Evolutionary conservation across 2,797 vertebrate species (phyloP).

Genomic region (Orestias chungarensis): DNA sequence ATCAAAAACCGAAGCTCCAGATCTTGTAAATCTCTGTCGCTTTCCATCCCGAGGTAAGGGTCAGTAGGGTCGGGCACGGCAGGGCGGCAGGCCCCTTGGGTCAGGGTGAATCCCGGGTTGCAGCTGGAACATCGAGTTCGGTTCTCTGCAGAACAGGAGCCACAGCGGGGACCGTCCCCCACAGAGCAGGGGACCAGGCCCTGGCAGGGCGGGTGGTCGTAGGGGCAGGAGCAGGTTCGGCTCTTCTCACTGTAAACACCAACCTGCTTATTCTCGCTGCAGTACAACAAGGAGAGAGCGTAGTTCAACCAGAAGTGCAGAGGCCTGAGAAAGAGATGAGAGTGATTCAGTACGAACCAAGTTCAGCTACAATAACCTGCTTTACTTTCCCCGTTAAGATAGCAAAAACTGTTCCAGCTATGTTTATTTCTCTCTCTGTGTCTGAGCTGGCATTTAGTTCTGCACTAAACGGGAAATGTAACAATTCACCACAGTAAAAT

Average conservation of each 20-base stretch:
- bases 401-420: too few species aligned
- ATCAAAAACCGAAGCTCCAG: slow-evolving; percentile 89
- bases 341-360: slow-evolving; percentile 2
- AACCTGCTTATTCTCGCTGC: slow-evolving; percentile 90
- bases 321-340: slow-evolving; percentile 76
- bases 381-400: not conserved
- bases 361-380: not conserved
- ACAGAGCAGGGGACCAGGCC: slow-evolving; percentile 84
- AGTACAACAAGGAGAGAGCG: slow-evolving; percentile 92
- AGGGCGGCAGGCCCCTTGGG: slow-evolving; percentile 89
- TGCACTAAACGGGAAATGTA: not conserved
- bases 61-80: slow-evolving; percentile 93
- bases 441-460: not conserved
- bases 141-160: slow-evolving; percentile 89
- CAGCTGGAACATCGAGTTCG: slow-evolving; percentile 91
- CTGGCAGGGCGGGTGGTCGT: slow-evolving; percentile 86
- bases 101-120: slow-evolving; percentile 87
- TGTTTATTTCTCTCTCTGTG: too few species aligned
- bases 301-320: slow-evolving; percentile 89
- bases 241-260: slow-evolving; percentile 90
- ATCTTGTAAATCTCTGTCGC: slow-evolving; percentile 90
- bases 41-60: slow-evolving; percentile 94
- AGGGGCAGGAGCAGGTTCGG: slow-evolving; percentile 88
- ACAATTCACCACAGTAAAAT: too few species aligned
- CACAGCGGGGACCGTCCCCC: slow-evolving; percentile 85